Base-by-base conservation (phyloP, 2,113 vertebrate genomes). In the Lagopus leucura region DNA sequence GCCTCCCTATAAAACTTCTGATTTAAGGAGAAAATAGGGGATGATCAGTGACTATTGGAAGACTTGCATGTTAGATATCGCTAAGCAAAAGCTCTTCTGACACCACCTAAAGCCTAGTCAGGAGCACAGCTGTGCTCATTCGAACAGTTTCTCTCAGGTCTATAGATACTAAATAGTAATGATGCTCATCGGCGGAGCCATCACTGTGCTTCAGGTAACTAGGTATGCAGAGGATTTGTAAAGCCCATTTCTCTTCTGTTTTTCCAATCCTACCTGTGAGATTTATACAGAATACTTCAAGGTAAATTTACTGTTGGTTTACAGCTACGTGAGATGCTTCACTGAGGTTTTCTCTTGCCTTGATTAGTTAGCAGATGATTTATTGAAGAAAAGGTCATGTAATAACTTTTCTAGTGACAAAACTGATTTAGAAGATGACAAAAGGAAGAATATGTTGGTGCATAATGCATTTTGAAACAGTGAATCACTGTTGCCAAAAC, bases 401-500 rank as follows among this genome's bases (percentile, higher is more conserved):
- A 90, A 76, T 36, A 75, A 3, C 22, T n/a, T 92, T 82, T 93
- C 65, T 93, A 77, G 42, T 88, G 65, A 89, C 42, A 97, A 92
- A 82, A 74, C 30, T 85, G 63, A 87, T 90, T 88, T 82, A 73
- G 95, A 93, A 84, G 58, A 86, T 78, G 61, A 55, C 58, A 75
- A 82, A 70, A 96, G 92, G 61, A 95, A 84, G 30, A 64, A 66
- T 67, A 48, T 57, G 85, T 40, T 69, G 66, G 70, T 25, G 63
- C 28, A 71, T 1, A 87, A 38, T 90, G 38, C 16, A 47, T 50
- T 94, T 89, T 50, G 19, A 91, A 93, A 80, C 88, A 93, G 82
- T 2, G 3, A 47, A 76, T 91, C 45, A 25, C 67, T 91, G 57
- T 15, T 36, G 79, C 50, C 65, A 95, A 94, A 96, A 57, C 6